These are phyloP conservation scores for Eledona agricola DNA, from an alignment of 2,888 invertebrate species.

Conservation along the genomic window DNA sequence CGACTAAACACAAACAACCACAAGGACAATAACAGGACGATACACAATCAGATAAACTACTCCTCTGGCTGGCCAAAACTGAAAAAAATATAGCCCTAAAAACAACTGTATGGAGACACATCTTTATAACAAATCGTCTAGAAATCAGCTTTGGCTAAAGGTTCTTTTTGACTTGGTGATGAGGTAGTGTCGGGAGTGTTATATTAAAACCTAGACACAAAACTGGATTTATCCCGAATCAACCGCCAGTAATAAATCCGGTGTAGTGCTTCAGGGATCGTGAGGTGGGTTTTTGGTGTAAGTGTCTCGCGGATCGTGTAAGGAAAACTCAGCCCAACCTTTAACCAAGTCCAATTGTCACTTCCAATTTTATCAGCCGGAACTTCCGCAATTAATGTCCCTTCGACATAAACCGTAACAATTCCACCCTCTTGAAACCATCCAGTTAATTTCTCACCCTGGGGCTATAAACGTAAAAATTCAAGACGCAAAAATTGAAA, in stretches of 20 bases:
- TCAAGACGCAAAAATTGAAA: slow-evolving; percentile 37
- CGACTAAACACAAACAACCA: slow-evolving; percentile 41
- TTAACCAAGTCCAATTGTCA: slow-evolving; percentile 74
- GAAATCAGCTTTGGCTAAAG: slow-evolving; percentile 41
- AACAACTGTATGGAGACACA: slow-evolving; percentile 55
- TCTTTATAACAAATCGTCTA: slow-evolving; percentile 52
- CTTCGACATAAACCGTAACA: slow-evolving; percentile 71
- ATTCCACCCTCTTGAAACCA: slow-evolving; percentile 66
- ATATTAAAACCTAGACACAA: slow-evolving; percentile 27
- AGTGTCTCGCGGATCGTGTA: slow-evolving; percentile 1
- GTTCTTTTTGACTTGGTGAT: slow-evolving; percentile 29
- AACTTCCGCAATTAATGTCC: slow-evolving; percentile 71
- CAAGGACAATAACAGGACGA: slow-evolving; percentile 42
- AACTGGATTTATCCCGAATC: slow-evolving; percentile 24
- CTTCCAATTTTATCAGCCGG: slow-evolving; percentile 70
- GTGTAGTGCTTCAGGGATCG: slow-evolving; percentile 24
- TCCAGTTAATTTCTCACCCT: slow-evolving; percentile 40
- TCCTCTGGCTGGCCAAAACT: slow-evolving; percentile 52
- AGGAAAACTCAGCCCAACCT: slow-evolving; percentile 72
- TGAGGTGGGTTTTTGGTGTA: slow-evolving; percentile 24
- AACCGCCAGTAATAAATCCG: slow-evolving; percentile 29
- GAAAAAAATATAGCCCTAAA: slow-evolving; percentile 46
- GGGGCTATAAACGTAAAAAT: slow-evolving; percentile 64
- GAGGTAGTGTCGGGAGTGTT: slow-evolving; percentile 25
- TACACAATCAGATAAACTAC: slow-evolving; percentile 46